Percentiles rank a stretch among this genome's conserved stretches.
These are phyloP conservation scores for Prinia subflava DNA, from an alignment of 2,113 vertebrate genomes.

Conservation along the genomic window DNA sequence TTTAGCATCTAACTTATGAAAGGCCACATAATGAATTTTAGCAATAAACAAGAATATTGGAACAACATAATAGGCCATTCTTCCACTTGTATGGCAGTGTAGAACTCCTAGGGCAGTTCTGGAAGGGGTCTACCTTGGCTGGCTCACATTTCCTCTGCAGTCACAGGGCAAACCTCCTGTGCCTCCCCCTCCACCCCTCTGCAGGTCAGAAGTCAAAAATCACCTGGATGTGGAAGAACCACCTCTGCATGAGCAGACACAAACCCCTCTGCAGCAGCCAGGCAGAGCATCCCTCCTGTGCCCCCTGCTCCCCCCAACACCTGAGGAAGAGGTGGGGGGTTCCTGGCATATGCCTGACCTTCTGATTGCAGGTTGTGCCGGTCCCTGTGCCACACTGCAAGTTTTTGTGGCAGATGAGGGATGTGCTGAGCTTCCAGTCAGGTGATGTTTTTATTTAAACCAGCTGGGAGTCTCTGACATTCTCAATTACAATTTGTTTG, in stretches of 20 bases:
- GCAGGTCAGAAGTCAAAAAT: neutral
- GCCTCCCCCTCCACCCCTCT: neutral
- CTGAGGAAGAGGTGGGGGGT: no score
- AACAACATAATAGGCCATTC: neutral
- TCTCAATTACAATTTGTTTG: constrained; percentile 26
- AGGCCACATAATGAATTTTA: neutral
- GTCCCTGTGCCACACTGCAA: neutral
- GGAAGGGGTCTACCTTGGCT: neutral
- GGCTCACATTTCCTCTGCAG: neutral
- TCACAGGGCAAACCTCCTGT: neutral
- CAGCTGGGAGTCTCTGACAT: constrained; percentile 35
- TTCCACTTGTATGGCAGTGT: neutral
- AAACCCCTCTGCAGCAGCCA: neutral
- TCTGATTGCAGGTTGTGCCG: rapidly evolving
- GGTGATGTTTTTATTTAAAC: neutral
- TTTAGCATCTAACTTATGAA: constrained; percentile 16
- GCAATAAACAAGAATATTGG: neutral
- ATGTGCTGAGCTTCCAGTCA: neutral
- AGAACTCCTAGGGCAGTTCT: neutral
- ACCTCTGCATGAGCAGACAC: neutral
- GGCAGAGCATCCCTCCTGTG: neutral
- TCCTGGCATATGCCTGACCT: neutral
- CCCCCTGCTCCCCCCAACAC: neutral
- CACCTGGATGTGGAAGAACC: neutral
- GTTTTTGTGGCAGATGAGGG: neutral